Evolutionary conservation across 2,797 vertebrate species (phyloP).

Genomic region (Malurus leucopterus): DNA sequence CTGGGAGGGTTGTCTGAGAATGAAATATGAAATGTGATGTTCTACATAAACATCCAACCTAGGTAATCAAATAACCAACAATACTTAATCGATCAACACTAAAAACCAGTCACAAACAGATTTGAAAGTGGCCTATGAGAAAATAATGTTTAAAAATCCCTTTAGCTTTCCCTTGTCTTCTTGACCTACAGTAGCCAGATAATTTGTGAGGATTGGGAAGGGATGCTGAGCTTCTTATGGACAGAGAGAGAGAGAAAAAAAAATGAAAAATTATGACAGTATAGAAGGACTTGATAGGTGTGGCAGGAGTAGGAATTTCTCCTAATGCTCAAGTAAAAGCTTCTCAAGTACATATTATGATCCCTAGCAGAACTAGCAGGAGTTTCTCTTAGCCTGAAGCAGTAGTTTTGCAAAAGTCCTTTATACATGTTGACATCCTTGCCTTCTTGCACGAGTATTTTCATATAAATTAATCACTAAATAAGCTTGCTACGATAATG

Average conservation of each 20-base stretch:
- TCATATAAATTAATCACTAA: not conserved
- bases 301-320: not conserved
- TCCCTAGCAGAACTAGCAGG: not conserved
- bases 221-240: not conserved
- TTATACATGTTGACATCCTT: not conserved
- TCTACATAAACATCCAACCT: not conserved
- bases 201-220: not conserved
- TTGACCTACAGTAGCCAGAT: not conserved
- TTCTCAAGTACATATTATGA: not conserved
- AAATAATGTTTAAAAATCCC: not conserved
- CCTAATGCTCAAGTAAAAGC: not conserved
- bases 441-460: not conserved
- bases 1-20: not conserved
- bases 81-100: not conserved
- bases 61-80: not conserved
- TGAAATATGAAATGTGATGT: not conserved
- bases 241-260: not conserved
- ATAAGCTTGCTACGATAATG: not conserved
- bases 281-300: not conserved
- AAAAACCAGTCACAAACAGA: not conserved
- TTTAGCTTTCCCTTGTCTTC: not conserved
- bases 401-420: not conserved
- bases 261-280: not conserved
- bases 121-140: not conserved
- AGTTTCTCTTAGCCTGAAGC: not conserved